Base-by-base conservation (phyloP, 2,888 invertebrate genomes). In the Cordilura impudica region DNA sequence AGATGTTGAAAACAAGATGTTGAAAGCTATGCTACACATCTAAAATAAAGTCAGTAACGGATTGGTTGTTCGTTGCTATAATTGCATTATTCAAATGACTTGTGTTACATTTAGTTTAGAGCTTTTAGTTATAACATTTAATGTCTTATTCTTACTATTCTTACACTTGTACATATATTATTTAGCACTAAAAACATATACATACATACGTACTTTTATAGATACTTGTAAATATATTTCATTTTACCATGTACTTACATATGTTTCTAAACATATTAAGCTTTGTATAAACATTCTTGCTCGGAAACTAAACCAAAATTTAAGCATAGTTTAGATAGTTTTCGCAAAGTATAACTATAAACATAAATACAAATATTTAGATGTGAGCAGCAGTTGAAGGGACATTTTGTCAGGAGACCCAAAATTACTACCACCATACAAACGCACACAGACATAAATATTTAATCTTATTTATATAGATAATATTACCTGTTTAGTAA, bases 261-360 rank as follows among this genome's bases (percentile, higher is more conserved):
- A 60, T 70, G 70, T 70, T 70, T 60, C 70, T 35, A 70, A 70
- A 51, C 60, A 60, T 70, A 60, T 70, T 70, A 70, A 70, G 70
- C 70, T 70, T 70, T 60, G 47, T 60, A 67, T 54, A 53, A 67
- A 58, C 54, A 63, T 69, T 67, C 61, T 23, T 74, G 43, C 66
- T 26, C 16, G 18, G 65, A 29, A 60, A 53, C 60, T 53, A 67
- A 53, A 53, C 60, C 53, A 35, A 67, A 67, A 31, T 60, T 35
- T 26, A 35, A 10, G 43, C 63, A 63, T 63, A 75, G 56, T 69
- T 65, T 21, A 58, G 51, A 69, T 75, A 53, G 54, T 69, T 69
- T 56, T 58, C 49, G 19, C 54, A 53, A 31, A 67, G 19, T 47
- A 23, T 21, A 31, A 47, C n/a, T 21, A 45, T 35, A 31, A 2